These are phyloP conservation scores for Agrenia bidenticulata DNA, from an alignment of 2,888 invertebrate genomes.

Conservation along the genomic window DNA sequence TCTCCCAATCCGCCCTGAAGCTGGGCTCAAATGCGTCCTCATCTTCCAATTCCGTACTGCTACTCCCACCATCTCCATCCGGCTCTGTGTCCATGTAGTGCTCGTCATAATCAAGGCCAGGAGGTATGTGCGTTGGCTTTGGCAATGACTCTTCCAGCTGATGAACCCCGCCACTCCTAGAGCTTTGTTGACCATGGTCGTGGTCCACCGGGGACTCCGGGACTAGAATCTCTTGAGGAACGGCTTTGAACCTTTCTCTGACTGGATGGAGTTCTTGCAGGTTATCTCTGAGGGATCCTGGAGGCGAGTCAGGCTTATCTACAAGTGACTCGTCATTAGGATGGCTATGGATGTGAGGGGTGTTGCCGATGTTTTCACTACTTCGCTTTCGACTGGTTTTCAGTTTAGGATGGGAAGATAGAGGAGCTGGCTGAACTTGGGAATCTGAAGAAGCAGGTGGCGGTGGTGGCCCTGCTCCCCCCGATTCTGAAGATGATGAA, in stretches of 20 bases:
- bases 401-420: not conserved
- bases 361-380: not conserved
- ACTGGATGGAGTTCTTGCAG: too few relatives aligned
- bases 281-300: too few relatives aligned
- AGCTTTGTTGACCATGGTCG: not conserved
- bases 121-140: constrained; percentile 17
- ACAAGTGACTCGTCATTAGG: not conserved
- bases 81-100: constrained; percentile 20
- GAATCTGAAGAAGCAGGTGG: not conserved
- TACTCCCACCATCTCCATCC: constrained; percentile 17
- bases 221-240: too few relatives aligned
- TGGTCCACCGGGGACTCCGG: not conserved
- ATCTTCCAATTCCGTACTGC: constrained; percentile 16
- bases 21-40: constrained; percentile 9
- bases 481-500: too few relatives aligned
- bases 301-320: too few relatives aligned
- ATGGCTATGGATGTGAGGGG: not conserved
- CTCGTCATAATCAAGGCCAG: constrained; percentile 15
- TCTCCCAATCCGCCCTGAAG: constrained; percentile 6
- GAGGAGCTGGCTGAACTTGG: not conserved
- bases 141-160: not conserved
- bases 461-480: too few relatives aligned
- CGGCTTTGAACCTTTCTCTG: too few relatives aligned
- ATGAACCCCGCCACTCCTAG: not conserved
- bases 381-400: not conserved